Evolutionary conservation across 2,797 vertebrate species (phyloP).

Genomic region (Sebastes variabilis): DNA sequence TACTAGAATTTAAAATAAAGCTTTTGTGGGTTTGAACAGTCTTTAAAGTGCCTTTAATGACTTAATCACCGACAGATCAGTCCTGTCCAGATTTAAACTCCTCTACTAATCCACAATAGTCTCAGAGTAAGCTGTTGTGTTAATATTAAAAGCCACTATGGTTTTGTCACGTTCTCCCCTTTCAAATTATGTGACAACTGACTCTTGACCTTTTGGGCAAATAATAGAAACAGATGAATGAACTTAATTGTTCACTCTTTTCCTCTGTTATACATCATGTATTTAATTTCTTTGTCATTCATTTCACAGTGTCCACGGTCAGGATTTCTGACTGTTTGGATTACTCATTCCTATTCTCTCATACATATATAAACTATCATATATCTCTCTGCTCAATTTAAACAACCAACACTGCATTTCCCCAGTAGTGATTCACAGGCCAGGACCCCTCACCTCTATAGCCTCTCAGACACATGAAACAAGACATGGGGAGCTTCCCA

Average conservation of each 20-base stretch:
- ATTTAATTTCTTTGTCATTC: background rate
- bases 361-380: background rate
- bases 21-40: background rate
- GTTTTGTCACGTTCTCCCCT: background rate
- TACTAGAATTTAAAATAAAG: background rate
- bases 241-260: background rate
- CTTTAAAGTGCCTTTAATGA: background rate
- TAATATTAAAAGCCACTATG: background rate
- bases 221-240: background rate
- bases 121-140: background rate
- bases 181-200: background rate
- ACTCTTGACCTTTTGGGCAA: background rate
- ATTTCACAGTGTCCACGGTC: background rate
- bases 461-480: background rate
- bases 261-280: background rate
- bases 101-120: background rate
- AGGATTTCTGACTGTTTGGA: background rate
- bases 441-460: background rate
- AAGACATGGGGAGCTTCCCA: slow-evolving; percentile 14
- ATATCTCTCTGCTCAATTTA: background rate
- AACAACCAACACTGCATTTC: background rate
- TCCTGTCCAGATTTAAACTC: background rate
- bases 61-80: background rate
- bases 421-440: background rate
- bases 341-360: background rate